These are phyloP conservation scores for Chelon auratus DNA, from an alignment of 2,797 vertebrate genomes.

Conservation along the genomic window DNA sequence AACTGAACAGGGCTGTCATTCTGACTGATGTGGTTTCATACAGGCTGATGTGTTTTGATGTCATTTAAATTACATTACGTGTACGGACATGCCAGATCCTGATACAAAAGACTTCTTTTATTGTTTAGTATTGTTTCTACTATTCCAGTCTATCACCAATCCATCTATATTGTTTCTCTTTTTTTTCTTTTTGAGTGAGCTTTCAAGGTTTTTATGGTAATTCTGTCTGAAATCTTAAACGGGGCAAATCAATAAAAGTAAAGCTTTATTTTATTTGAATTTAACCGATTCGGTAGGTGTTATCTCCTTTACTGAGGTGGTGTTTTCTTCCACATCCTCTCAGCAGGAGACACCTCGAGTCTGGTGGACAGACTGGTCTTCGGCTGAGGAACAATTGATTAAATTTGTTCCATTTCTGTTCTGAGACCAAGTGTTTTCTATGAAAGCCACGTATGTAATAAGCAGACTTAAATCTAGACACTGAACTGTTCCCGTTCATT, in stretches of 20 bases:
- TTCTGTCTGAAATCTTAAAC: too few relatives aligned
- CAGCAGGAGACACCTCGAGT: conserved; percentile 44
- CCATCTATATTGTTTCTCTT: too few relatives aligned
- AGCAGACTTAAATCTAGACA: not conserved
- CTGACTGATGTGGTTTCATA: conserved; percentile 59
- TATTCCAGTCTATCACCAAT: too few relatives aligned
- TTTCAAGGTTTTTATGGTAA: too few relatives aligned
- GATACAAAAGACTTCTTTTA: conserved; percentile 40
- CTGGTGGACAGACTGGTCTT: conserved; percentile 28
- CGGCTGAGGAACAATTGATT: conserved; percentile 58
- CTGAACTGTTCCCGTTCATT: not conserved
- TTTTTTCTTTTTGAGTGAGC: too few relatives aligned
- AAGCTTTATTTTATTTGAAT: too few relatives aligned
- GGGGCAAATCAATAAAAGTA: too few relatives aligned
- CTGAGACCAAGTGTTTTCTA: conserved; percentile 9
- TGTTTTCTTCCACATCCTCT: conserved; percentile 26
- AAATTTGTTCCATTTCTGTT: conserved; percentile 6
- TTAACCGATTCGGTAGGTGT: conserved; percentile 33
- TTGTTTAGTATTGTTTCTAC: too few relatives aligned
- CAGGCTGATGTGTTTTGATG: conserved; percentile 35
- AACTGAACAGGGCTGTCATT: conserved; percentile 27
- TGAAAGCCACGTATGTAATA: not conserved
- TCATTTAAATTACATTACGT: conserved; percentile 45
- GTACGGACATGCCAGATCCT: conserved; percentile 31
- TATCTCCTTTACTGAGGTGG: conserved; percentile 19